Evolutionary conservation across 2,888 invertebrate genomes (phyloP), one percentile per base, ranked within the genome.

Genomic region (Drosophila ezoana): DNA sequence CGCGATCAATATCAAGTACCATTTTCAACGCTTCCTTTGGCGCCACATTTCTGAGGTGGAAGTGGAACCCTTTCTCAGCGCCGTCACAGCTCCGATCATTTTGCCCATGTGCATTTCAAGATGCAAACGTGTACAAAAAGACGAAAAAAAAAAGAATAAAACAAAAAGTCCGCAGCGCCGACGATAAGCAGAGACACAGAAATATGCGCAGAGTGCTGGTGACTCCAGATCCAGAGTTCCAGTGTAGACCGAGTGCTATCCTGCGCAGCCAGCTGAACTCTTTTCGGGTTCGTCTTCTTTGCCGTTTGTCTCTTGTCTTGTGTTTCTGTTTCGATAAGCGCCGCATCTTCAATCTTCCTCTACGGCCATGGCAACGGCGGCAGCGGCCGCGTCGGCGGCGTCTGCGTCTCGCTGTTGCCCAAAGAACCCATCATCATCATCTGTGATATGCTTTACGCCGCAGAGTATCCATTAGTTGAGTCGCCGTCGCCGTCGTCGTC

Each of bases 281-380:
- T 84, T 85, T 79, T 79, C 35, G 51, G 71, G 63, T 47, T 68
- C 43, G 40, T 64, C 59, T 67, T 72, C 40, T 54, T 61, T 49
- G 32, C 48, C 40, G 10, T 9, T 45, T 32, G 18, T 48, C 20
- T 38, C 40, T 54, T 28, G 44, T 59, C 51, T 61, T 71, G 65
- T 71, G 54, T 75, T 66, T 77, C 62, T 77, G 72, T 71, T 64
- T 79, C 87, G 90, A 90, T 91, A 90, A 90, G 91, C 81, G 83
- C 81, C 83, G 86, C 90, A 89, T 90, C 89, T 90, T 90, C 90
- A 90, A 90, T 90, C 88, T 90, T 89, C 76, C 68, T 80, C 70
- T 67, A 59, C 48, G 61, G 75, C 43, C 3, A 23, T 9, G 52
- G 33, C 40, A 28, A 40, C 52, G 53, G 28, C 60, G 43, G 45